A percentile compares a stretch with the other conserved stretches of the same genome.
Conservation (phyloP, 2,797 vertebrate species). For the Sparus aurata region DNA sequence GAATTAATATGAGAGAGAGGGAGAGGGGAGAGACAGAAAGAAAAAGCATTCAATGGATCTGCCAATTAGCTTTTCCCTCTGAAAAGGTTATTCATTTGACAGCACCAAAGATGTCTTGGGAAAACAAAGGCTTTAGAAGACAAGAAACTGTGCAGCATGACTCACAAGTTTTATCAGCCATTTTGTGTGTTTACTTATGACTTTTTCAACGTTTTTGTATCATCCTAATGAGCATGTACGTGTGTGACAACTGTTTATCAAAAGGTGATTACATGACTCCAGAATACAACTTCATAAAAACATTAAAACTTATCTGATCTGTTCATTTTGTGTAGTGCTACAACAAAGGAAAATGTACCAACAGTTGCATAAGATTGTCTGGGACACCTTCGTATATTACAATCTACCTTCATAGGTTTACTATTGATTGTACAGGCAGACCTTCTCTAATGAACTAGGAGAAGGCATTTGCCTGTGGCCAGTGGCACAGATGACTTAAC, state of each 20-base stretch:
- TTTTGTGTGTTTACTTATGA: slow-evolving; percentile 56
- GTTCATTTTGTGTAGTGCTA: background rate
- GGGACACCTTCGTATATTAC: slow-evolving; percentile 4
- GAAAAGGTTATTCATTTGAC: slow-evolving; percentile 79
- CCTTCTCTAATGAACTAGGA: slow-evolving; percentile 44
- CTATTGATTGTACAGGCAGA: slow-evolving; percentile 50
- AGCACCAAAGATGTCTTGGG: slow-evolving; percentile 52
- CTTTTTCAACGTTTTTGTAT: slow-evolving; percentile 49
- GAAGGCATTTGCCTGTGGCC: slow-evolving; percentile 45
- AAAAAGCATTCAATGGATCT: slow-evolving; percentile 62
- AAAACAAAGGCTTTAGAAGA: slow-evolving; percentile 65
- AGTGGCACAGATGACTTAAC: slow-evolving; percentile 43
- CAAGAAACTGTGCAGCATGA: slow-evolving; percentile 54
- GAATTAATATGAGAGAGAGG: slow-evolving; percentile 63
- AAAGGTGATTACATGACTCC: background rate
- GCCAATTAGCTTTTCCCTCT: slow-evolving; percentile 72
- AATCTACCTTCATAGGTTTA: slow-evolving; percentile 33
- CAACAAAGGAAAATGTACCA: background rate
- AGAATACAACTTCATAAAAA: background rate
- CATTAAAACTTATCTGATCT: background rate
- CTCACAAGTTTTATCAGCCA: slow-evolving; percentile 60
- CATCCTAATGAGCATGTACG: slow-evolving; percentile 24
- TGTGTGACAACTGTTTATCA: slow-evolving; percentile 25
- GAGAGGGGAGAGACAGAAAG: slow-evolving; percentile 4
- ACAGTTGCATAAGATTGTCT: background rate